Evolutionary conservation across 2,888 invertebrate genomes (phyloP).

Genomic region (Drosophila nr. fundita): DNA sequence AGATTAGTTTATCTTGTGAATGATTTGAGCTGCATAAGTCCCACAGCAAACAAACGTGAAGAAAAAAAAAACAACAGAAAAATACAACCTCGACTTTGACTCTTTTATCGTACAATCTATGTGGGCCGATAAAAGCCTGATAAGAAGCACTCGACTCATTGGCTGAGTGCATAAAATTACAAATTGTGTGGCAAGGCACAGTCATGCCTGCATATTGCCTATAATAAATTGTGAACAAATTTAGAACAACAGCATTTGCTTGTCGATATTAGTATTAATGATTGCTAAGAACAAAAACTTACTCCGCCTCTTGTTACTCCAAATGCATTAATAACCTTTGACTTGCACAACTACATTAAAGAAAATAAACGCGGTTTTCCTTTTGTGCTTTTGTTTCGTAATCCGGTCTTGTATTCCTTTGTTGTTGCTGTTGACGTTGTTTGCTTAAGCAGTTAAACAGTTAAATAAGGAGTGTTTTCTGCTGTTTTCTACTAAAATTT

Average conservation of each 20-base stretch:
- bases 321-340: constrained; percentile 50
- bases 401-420: constrained; percentile 19
- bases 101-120: not conserved
- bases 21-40: constrained; percentile 57
- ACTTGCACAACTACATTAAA: constrained; percentile 24
- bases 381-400: not conserved
- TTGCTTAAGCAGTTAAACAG: not conserved
- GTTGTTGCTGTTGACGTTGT: constrained; percentile 3
- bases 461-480: not conserved
- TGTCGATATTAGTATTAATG: constrained; percentile 14
- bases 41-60: constrained; percentile 55
- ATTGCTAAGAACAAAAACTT: constrained; percentile 21
- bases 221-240: constrained; percentile 13
- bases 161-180: not conserved
- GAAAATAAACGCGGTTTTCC: constrained; percentile 2
- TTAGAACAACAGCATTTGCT: constrained; percentile 14
- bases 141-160: constrained; percentile 22
- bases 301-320: constrained; percentile 51
- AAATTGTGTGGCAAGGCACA: constrained; percentile 3
- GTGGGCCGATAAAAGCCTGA: constrained; percentile 50
- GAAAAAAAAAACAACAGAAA: not conserved
- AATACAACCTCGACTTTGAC: not conserved
- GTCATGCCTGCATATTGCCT: constrained; percentile 18
- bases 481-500: constrained; percentile 50
- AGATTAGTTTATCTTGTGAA: constrained; percentile 66